Evolutionary conservation across 2,113 vertebrate species (phyloP).

Genomic region (Perognathus longimembris): DNA sequence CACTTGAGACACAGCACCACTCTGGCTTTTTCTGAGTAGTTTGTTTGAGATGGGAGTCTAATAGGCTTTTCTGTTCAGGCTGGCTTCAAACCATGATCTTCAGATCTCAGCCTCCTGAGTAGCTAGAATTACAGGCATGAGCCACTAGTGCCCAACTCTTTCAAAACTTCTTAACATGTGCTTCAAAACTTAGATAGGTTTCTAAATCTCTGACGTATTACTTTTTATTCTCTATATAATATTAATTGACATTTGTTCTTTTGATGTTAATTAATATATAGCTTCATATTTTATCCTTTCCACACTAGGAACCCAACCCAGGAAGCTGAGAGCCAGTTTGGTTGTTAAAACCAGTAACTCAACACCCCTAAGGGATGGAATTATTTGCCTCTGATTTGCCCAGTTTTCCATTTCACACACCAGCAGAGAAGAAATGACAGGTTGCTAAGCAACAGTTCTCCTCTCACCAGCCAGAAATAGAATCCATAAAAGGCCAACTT

Average conservation of each 20-base stretch:
- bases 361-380: constrained; percentile 38
- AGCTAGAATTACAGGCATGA: too few species aligned
- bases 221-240: constrained; percentile 54
- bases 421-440: constrained; percentile 63
- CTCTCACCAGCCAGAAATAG: constrained; percentile 54
- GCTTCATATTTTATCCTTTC: constrained; percentile 3
- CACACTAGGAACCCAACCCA: constrained; percentile 56
- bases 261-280: constrained; percentile 31
- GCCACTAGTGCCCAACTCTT: not conserved
- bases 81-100: too few species aligned
- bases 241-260: constrained; percentile 60
- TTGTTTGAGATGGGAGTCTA: too few species aligned
- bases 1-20: too few species aligned
- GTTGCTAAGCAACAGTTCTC: constrained; percentile 83
- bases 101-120: too few species aligned
- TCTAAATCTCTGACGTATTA: constrained; percentile 32
- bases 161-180: constrained; percentile 12
- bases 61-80: too few species aligned
- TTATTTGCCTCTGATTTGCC: constrained; percentile 79
- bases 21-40: too few species aligned
- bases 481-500: constrained; percentile 52
- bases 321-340: constrained; percentile 30
- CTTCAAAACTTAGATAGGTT: constrained; percentile 52
- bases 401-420: constrained; percentile 74
- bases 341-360: constrained; percentile 56